These are phyloP conservation scores for Drosophila tristis DNA, from an alignment of 1,140 invertebrate genomes.

Conservation along the genomic window DNA sequence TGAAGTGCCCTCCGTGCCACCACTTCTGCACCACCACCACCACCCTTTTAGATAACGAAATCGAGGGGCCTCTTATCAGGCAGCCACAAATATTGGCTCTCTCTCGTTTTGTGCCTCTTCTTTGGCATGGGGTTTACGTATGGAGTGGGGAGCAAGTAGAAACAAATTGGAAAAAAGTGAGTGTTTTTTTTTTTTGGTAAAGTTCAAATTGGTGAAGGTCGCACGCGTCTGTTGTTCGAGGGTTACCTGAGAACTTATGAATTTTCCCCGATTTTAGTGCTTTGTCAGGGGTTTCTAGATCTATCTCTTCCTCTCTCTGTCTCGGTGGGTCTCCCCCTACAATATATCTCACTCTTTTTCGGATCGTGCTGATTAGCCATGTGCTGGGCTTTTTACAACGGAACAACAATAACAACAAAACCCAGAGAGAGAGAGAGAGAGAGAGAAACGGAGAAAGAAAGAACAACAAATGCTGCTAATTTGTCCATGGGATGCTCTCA, in stretches of 20 bases:
- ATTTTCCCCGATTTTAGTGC: slow-evolving; percentile 36
- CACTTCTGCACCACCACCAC: neutral
- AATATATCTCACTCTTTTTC: slow-evolving; percentile 6
- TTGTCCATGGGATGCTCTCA: slow-evolving; percentile 61
- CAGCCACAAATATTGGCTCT: slow-evolving; percentile 48
- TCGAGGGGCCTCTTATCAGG: slow-evolving; percentile 27
- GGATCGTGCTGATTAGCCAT: slow-evolving; percentile 70
- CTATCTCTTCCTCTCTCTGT: neutral
- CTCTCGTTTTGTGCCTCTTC: slow-evolving; percentile 10
- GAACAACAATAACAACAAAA: slow-evolving; percentile 10
- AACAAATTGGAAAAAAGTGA: slow-evolving; percentile 19
- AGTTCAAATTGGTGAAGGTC: slow-evolving; percentile 56
- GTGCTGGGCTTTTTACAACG: slow-evolving; percentile 33
- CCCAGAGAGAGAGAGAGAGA: too few relatives aligned
- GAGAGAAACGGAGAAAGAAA: neutral
- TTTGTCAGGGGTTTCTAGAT: slow-evolving; percentile 42
- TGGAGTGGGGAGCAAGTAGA: slow-evolving; percentile 1
- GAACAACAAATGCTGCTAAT: slow-evolving; percentile 40
- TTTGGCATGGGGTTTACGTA: slow-evolving; percentile 4
- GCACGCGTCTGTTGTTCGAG: slow-evolving; percentile 31
- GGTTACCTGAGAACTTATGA: slow-evolving; percentile 28
- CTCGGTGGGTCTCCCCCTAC: neutral
- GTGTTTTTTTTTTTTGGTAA: slow-evolving; percentile 23
- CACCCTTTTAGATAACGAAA: slow-evolving; percentile 14
- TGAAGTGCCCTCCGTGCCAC: slow-evolving; percentile 16